Percentiles rank a stretch among this genome's conserved stretches.
Evolutionary conservation across 2,888 invertebrate species (phyloP).

Genomic region (Alcis repandata): DNA sequence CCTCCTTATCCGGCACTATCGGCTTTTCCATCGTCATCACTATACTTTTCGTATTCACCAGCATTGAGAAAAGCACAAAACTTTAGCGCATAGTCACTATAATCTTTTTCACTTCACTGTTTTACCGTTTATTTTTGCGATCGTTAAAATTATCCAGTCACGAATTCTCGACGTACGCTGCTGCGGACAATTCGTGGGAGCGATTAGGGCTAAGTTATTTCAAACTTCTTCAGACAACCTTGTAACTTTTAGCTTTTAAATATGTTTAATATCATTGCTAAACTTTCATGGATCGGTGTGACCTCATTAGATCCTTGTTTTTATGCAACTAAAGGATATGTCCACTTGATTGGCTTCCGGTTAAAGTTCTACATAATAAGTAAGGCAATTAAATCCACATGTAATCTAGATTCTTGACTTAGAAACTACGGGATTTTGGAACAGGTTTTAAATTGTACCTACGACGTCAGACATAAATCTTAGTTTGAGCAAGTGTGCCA

Average conservation of each 20-base stretch:
- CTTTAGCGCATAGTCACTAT: conserved; percentile 41
- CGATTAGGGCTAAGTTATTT: neutral
- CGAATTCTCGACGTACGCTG: neutral
- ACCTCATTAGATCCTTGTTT: conserved; percentile 15
- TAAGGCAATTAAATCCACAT: conserved; percentile 18
- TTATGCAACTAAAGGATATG: conserved; percentile 21
- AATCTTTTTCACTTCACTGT: conserved; percentile 13
- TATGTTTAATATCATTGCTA: conserved; percentile 2
- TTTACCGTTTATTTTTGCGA: neutral
- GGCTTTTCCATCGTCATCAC: conserved; percentile 80
- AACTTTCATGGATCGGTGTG: conserved; percentile 1
- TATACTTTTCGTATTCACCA: conserved; percentile 44
- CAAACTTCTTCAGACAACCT: neutral
- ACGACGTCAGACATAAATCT: conserved; percentile 37
- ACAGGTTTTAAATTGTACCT: conserved; percentile 32
- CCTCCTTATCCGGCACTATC: conserved; percentile 76
- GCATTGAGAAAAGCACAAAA: conserved; percentile 39
- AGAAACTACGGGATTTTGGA: conserved; percentile 25
- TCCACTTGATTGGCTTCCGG: conserved; percentile 17
- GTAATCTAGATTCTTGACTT: conserved; percentile 19
- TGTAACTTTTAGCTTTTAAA: neutral
- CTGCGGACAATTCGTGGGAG: conserved; percentile 8
- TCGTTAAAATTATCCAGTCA: neutral
- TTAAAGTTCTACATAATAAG: conserved; percentile 13
- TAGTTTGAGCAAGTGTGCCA: conserved; percentile 47